These are phyloP conservation scores for Solen grandis DNA, from an alignment of 1,140 invertebrate species.

Conservation along the genomic window DNA sequence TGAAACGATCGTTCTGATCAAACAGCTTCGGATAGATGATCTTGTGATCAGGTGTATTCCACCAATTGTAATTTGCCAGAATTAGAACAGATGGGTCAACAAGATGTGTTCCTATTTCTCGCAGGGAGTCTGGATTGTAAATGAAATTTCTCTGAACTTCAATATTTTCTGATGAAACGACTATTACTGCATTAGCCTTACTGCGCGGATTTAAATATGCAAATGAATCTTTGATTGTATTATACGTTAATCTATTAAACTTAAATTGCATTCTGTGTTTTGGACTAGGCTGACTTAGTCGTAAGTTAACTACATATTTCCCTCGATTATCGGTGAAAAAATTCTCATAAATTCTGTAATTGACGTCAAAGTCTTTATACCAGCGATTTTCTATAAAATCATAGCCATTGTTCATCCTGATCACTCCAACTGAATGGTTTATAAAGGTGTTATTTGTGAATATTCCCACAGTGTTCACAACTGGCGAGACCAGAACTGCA, in stretches of 20 bases:
- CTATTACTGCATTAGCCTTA: slow-evolving; percentile 92
- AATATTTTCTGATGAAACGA: slow-evolving; percentile 93
- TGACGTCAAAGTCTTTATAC: slow-evolving; percentile 77
- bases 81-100: slow-evolving; percentile 96
- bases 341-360: slow-evolving; percentile 91
- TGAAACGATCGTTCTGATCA: slow-evolving; percentile 78
- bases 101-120: slow-evolving; percentile 96
- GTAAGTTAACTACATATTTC: slow-evolving; percentile 92
- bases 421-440: slow-evolving; percentile 89
- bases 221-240: slow-evolving; percentile 93
- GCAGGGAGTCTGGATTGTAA: slow-evolving; percentile 92
- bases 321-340: slow-evolving; percentile 93
- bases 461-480: slow-evolving; percentile 78
- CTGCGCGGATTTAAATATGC: slow-evolving; percentile 86
- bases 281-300: slow-evolving; percentile 92
- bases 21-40: slow-evolving; percentile 74
- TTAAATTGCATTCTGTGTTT: slow-evolving; percentile 92
- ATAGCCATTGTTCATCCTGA: slow-evolving; percentile 93
- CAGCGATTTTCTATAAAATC: slow-evolving; percentile 80
- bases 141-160: slow-evolving; percentile 95
- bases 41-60: slow-evolving; percentile 84
- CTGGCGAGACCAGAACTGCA: slow-evolving; percentile 75
- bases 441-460: slow-evolving; percentile 89
- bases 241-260: slow-evolving; percentile 92
- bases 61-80: slow-evolving; percentile 96